Evolutionary conservation across 2,113 vertebrate species (phyloP), one percentile per base, ranked within the genome.

Genomic region (Brachyhypopomus gauderio): DNA sequence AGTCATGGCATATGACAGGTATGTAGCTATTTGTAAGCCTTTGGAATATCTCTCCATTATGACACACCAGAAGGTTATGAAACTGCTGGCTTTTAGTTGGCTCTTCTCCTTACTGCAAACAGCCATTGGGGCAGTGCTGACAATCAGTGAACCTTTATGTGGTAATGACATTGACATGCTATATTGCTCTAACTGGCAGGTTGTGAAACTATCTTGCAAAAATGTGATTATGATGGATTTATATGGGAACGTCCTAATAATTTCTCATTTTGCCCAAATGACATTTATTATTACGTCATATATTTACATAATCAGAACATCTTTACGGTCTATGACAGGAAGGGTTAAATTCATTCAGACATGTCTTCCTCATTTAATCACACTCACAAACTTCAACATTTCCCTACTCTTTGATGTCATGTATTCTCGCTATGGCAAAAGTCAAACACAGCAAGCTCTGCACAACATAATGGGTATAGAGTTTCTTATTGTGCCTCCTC

Each of bases 1-100:
- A 2, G 30, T 30, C 1, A 94, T 94, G 92, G 91, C 92, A 2
- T 92, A 91, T 17, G 91, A 94, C 72, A 85, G 88, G 6, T 92
- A 91, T 19, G 27, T 90, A 23, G 93, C 92, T 19, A 90, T 94
- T 9, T 89, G 92, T 45, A 88, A 91, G 2, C 91, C 92, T 14
- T 85, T 93, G 79, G 41, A 89, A 4, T 93, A 93, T 27, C 79
- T 84, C 23, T 87, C 7, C 45, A 93, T 89, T 30, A 90, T 94
- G 73, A 93, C 91, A 2, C 62, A 27, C 3, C 62, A 30, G 23
- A 59, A 59, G 16, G 20, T 71, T 23, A 0, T 66, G 16, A 66
- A 72, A 3, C 86, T 22, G 0, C 62, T 0, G 66, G 38, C 79
- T 79, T 19, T 88, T 81, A 12, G 64, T 87, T 3, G 8, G 88